These are phyloP conservation scores for Andricus quercusramuli DNA, from an alignment of 2,888 invertebrate genomes.

Conservation along the genomic window DNA sequence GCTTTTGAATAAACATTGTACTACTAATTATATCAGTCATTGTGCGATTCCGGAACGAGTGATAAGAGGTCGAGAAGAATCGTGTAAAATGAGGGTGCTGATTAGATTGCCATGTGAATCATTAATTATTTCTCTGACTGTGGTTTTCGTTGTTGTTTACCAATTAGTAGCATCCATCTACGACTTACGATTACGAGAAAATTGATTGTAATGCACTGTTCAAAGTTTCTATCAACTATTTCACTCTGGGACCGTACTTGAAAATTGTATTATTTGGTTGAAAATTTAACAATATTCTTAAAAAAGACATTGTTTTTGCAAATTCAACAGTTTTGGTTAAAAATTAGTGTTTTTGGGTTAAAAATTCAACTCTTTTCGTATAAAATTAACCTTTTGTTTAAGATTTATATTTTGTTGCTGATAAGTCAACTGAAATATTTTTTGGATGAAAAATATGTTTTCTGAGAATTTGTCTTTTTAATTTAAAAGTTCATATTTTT, in stretches of 20 bases:
- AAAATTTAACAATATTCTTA: too few species aligned
- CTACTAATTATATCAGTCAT: slow-evolving; percentile 25
- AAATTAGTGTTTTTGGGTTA: too few species aligned
- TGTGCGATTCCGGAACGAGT: slow-evolving; percentile 11
- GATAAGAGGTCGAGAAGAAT: slow-evolving; percentile 23
- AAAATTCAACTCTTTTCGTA: too few species aligned
- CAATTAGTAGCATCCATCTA: slow-evolving; percentile 37
- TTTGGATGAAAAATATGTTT: too few species aligned
- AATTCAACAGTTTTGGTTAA: too few species aligned
- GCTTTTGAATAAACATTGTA: slow-evolving; percentile 30
- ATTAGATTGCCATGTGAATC: slow-evolving; percentile 40
- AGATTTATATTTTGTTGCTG: too few species aligned
- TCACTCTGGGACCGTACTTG: slow-evolving; percentile 1
- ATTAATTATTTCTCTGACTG: slow-evolving; percentile 47
- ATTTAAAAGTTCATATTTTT: too few species aligned
- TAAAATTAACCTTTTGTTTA: too few species aligned
- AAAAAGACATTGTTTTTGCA: too few species aligned
- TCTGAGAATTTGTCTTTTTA: too few species aligned
- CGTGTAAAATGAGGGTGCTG: slow-evolving; percentile 31
- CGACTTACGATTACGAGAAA: slow-evolving; percentile 47
- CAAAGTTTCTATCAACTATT: slow-evolving; percentile 36
- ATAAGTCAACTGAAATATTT: too few species aligned
- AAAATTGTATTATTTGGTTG: too few species aligned
- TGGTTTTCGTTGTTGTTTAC: slow-evolving; percentile 37
- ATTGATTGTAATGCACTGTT: slow-evolving; percentile 30